phyloP scores from a whole-genome alignment of 2,888 invertebrate genomes.

The Beris morrisii region DNA sequence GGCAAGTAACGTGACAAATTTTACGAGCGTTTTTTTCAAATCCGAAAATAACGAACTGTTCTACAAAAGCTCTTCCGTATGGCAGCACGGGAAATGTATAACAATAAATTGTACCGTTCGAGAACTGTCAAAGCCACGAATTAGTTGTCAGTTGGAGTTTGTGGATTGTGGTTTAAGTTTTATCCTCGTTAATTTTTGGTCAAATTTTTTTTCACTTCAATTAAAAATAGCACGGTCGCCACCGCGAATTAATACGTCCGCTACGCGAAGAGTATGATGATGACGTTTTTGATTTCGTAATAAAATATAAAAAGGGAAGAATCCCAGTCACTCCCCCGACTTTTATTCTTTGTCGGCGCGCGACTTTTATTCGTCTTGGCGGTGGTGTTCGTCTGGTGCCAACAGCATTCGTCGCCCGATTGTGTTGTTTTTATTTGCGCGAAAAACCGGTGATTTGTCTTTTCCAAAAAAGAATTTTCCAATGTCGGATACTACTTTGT shows the following conservation, averaged over 20 bases:
- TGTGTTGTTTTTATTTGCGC: too few species aligned
- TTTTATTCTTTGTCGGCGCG: not conserved
- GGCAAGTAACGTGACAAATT: too few species aligned
- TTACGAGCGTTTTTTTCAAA: too few species aligned
- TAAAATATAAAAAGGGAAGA: not conserved
- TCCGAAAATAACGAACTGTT: not conserved
- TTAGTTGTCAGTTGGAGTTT: slow-evolving; percentile 9
- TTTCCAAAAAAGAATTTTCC: too few species aligned
- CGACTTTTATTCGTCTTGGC: not conserved
- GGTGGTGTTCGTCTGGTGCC: not conserved
- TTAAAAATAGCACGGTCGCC: not conserved
- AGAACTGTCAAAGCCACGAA: slow-evolving; percentile 12
- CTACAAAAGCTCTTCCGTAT: slow-evolving; percentile 4
- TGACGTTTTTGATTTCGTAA: slow-evolving; percentile 10
- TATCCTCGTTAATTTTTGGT: not conserved
- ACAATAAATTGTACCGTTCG: not conserved
- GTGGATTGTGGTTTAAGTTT: not conserved
- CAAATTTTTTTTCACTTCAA: not conserved
- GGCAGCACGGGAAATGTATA: not conserved
- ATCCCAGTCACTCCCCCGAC: too few species aligned
- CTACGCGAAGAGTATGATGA: not conserved
- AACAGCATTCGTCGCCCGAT: too few species aligned
- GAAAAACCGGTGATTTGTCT: too few species aligned
- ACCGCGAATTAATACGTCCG: not conserved
- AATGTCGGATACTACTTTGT: too few species aligned